phyloP scores from a whole-genome alignment of 2,113 vertebrate genomes.

The Notothenia coriiceps region DNA sequence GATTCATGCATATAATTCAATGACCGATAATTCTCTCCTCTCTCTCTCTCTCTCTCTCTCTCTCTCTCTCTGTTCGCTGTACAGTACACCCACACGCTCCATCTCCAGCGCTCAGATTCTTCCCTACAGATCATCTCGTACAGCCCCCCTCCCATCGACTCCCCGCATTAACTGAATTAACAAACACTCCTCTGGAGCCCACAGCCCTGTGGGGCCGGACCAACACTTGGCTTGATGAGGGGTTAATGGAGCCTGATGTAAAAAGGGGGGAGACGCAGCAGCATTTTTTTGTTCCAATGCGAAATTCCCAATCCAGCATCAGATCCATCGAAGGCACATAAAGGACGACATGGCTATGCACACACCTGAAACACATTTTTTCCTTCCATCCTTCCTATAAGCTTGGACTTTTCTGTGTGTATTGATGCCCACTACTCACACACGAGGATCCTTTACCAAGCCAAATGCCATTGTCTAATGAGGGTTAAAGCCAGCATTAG shows the following conservation, averaged over 20 bases:
- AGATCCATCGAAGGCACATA: conserved; percentile 4
- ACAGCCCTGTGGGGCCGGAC: conserved; percentile 45
- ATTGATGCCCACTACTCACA: conserved; percentile 10
- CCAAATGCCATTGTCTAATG: conserved; percentile 59
- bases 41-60: not conserved
- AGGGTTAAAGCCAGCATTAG: conserved; percentile 62
- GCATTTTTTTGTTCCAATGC: conserved; percentile 36
- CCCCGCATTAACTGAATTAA: conserved; percentile 69
- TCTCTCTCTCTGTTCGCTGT: conserved; percentile 35
- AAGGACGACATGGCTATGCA: not conserved
- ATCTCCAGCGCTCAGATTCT: conserved; percentile 57
- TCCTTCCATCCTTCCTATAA: not conserved
- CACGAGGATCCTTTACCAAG: conserved; percentile 24
- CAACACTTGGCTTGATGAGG: conserved; percentile 62
- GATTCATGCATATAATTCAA: conserved; percentile 70
- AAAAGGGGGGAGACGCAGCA: conserved; percentile 26
- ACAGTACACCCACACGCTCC: conserved; percentile 68
- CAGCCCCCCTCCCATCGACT: conserved; percentile 14
- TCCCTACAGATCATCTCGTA: conserved; percentile 62
- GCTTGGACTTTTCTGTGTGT: not conserved
- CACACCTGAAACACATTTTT: conserved; percentile 37
- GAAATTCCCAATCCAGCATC: conserved; percentile 21
- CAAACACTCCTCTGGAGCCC: conserved; percentile 61
- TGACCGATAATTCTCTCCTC: conserved; percentile 52
- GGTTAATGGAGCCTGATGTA: conserved; percentile 77